Base-by-base conservation (phyloP, 2,797 vertebrate species). In the Luscinia luscinia region DNA sequence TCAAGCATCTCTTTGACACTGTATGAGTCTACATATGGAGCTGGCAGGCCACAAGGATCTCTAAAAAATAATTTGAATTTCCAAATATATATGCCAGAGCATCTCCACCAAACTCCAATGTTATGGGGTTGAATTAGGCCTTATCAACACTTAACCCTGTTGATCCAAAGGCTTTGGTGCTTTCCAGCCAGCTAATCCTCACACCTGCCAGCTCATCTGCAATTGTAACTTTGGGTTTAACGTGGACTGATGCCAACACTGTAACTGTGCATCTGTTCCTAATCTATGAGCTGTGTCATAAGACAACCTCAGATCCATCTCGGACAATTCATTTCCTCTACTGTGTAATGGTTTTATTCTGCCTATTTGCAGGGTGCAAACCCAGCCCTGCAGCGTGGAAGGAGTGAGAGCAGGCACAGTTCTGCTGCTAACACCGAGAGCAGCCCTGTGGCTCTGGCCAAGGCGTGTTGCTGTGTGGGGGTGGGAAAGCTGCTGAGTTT, bases 251-350 rank as follows among this genome's bases (percentile, higher is more conserved):
- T 41, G 63, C 79, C 84, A 75, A 13, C 21, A 18, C 28, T 20
- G 46, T 52, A 67, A 40, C 16, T 34, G 27, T 15, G 19, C 14
- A 28, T 70, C 32, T 68, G 58, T 34, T 64, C 59, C 68, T 58
- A 32, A 19, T 57, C 73, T 36, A 23, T 1, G 15, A 87, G 66
- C 1, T 1, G 30, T n/a, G 51, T 23, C 63, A 26, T 3, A 58
- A 41, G 8, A 49, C 15, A 61, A 43, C 40, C 69, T 15, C 15
- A 57, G 49, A 36, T 54, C 85, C 0, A 2, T 23, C 34, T 22
- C 1, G 0, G 49, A 76, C 24, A 22, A 55, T 27, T 10, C 0
- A 1, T 27, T 84, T 38, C 41, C 40, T 59, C 38, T 61, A 3
- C 21, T 23, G 6, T 26, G 34, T 34, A 28, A 22, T 48, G 30